A percentile compares a stretch with the other conserved stretches of the same genome.
Evolutionary conservation across 2,797 vertebrate species (phyloP).

Genomic region (Pitangus sulphuratus): DNA sequence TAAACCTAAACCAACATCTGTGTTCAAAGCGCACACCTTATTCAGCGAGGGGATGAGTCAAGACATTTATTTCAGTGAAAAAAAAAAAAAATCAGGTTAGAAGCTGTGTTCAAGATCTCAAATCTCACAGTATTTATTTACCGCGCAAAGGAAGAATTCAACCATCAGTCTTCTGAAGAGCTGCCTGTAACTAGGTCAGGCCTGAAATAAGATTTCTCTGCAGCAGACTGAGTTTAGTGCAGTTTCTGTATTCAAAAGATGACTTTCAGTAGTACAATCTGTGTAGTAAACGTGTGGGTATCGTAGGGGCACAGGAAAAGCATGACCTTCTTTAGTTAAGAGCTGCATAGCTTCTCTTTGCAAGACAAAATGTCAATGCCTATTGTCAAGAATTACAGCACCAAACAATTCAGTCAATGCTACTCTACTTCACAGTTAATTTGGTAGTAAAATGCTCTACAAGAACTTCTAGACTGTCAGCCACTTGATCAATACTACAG

Average conservation of each 20-base stretch:
- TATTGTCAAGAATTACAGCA: conserved; percentile 63
- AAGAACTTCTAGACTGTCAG: conserved; percentile 45
- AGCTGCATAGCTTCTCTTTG: conserved; percentile 54
- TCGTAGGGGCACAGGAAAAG: not conserved
- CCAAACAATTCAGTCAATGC: conserved; percentile 68
- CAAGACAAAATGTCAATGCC: conserved; percentile 61
- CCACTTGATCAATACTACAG: conserved; percentile 36
- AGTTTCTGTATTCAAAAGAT: conserved; percentile 55
- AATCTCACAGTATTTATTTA: conserved; percentile 56
- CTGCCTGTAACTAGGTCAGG: conserved; percentile 43
- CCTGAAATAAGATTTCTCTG: conserved; percentile 27
- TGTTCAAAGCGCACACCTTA: not conserved
- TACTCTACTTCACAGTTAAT: conserved; percentile 70
- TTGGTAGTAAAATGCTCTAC: conserved; percentile 65
- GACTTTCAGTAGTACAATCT: conserved; percentile 71
- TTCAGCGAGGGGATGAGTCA: not conserved
- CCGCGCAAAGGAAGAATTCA: conserved; percentile 42
- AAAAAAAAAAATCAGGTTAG: not conserved
- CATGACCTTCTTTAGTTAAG: not conserved
- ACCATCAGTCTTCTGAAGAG: conserved; percentile 50
- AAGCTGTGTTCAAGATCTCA: conserved; percentile 4
- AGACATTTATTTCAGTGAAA: not conserved
- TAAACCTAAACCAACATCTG: not conserved
- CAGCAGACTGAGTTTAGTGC: conserved; percentile 64
- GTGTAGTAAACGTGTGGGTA: conserved; percentile 15